These are phyloP conservation scores for Hapalemur alaotrensis DNA, from an alignment of 2,797 vertebrate species.

Conservation along the genomic window DNA sequence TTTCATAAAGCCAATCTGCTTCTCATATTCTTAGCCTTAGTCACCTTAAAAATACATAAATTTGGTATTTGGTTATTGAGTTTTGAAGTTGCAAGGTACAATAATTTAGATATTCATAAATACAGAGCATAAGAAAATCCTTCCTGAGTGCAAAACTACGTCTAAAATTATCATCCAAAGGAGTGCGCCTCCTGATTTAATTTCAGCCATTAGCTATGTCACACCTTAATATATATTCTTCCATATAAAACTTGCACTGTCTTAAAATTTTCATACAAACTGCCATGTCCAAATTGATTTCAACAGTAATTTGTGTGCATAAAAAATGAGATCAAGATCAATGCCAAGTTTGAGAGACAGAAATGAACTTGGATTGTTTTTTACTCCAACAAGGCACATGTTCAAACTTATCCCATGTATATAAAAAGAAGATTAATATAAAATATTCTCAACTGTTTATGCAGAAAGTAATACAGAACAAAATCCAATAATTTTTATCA, in stretches of 20 bases:
- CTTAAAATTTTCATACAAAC: constrained; percentile 49
- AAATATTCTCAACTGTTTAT: not conserved
- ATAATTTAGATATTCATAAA: constrained; percentile 62
- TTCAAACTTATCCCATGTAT: constrained; percentile 3
- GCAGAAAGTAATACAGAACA: not conserved
- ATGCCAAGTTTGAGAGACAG: constrained; percentile 51
- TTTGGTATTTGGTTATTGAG: constrained; percentile 42
- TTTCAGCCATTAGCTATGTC: constrained; percentile 17
- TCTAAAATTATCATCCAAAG: constrained; percentile 35
- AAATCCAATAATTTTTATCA: not conserved
- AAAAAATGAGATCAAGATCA: constrained; percentile 33
- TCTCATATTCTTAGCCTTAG: constrained; percentile 42
- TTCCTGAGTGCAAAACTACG: constrained; percentile 23
- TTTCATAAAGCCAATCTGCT: constrained; percentile 48
- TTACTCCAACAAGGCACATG: not conserved
- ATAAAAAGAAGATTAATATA: not conserved
- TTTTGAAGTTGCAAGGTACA: constrained; percentile 30
- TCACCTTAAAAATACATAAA: constrained; percentile 62
- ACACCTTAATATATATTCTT: constrained; percentile 12
- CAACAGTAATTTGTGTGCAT: not conserved
- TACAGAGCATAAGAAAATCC: not conserved
- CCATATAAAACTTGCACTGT: not conserved
- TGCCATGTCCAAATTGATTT: constrained; percentile 20
- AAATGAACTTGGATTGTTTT: constrained; percentile 53
- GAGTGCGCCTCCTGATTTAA: not conserved